These are phyloP conservation scores for Caenorhabditis drosophilae DNA, from an alignment of 2,888 invertebrate species.

Conservation along the genomic window DNA sequence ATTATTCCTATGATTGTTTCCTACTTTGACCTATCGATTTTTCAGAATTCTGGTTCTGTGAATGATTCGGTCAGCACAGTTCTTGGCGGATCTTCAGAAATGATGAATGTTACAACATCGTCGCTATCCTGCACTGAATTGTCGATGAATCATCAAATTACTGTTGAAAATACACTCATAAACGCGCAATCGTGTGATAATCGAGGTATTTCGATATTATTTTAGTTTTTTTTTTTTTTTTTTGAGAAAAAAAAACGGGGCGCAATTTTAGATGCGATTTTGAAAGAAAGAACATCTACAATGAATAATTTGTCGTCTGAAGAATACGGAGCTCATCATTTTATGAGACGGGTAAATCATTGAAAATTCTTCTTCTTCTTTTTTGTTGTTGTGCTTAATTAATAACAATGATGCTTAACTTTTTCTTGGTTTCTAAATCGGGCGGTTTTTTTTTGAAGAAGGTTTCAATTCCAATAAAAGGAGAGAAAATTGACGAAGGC, in stretches of 20 bases:
- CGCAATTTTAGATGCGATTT: conserved; percentile 16
- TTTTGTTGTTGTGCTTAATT: too few species aligned
- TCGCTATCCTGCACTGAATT: conserved; percentile 19
- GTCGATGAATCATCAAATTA: conserved; percentile 31
- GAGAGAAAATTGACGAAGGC: background rate
- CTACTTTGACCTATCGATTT: too few species aligned
- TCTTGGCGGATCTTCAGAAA: conserved; percentile 27
- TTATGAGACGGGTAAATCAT: conserved; percentile 47
- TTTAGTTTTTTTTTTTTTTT: background rate
- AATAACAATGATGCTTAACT: too few species aligned
- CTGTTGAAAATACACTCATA: conserved; percentile 29
- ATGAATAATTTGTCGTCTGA: conserved; percentile 12
- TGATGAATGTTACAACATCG: conserved; percentile 37
- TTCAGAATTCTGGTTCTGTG: conserved; percentile 20
- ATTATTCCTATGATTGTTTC: too few species aligned
- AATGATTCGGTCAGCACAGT: conserved; percentile 29
- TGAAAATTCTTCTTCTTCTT: too few species aligned
- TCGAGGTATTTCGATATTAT: conserved; percentile 5
- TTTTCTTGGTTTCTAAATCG: too few species aligned
- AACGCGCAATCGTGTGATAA: conserved; percentile 36
- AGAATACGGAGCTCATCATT: conserved; percentile 46
- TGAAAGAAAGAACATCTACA: conserved; percentile 9
- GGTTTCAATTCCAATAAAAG: background rate
- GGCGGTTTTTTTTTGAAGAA: too few species aligned
- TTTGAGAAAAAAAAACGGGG: background rate